A percentile compares a stretch with the other conserved stretches of the same genome.
phyloP scores from a whole-genome alignment of 2,888 invertebrate species.

The Rhamphomyia laevipes region DNA sequence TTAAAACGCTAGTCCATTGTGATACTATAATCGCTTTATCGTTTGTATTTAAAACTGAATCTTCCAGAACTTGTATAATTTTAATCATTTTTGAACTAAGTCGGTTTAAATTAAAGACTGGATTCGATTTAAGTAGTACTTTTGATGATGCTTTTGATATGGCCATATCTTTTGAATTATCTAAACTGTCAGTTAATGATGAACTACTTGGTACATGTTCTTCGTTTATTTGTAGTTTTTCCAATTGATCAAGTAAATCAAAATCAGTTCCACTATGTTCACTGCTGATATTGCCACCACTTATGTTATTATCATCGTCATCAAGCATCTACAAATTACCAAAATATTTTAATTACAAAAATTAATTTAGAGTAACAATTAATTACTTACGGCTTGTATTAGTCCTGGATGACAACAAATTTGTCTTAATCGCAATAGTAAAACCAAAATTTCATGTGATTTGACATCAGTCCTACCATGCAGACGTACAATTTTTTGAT shows the following conservation, averaged over 20 bases:
- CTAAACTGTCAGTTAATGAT: slow-evolving; percentile 12
- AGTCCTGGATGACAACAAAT: slow-evolving; percentile 82
- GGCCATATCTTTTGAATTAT: slow-evolving; percentile 37
- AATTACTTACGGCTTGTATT: slow-evolving; percentile 47
- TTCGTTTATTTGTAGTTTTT: slow-evolving; percentile 45
- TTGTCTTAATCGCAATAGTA: slow-evolving; percentile 75
- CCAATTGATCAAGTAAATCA: slow-evolving; percentile 52
- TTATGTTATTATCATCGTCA: slow-evolving; percentile 28
- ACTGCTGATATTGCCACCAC: slow-evolving; percentile 29
- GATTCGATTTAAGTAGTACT: slow-evolving; percentile 54
- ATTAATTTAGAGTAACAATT: background rate
- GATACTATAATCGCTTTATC: slow-evolving; percentile 82
- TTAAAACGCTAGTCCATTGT: slow-evolving; percentile 80
- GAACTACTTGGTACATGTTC: slow-evolving; percentile 10
- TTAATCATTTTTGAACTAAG: slow-evolving; percentile 54
- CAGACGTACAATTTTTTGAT: slow-evolving; percentile 48
- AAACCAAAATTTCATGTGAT: slow-evolving; percentile 62
- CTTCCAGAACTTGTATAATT: slow-evolving; percentile 44
- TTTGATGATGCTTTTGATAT: slow-evolving; percentile 47
- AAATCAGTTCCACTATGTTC: slow-evolving; percentile 38
- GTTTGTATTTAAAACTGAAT: slow-evolving; percentile 40
- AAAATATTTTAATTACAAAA: background rate
- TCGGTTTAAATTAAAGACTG: slow-evolving; percentile 49
- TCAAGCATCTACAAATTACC: slow-evolving; percentile 39
- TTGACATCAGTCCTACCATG: slow-evolving; percentile 49